A percentile compares a stretch with the other conserved stretches of the same genome.
These are phyloP conservation scores for Scaptodrosophila lebanonensis DNA, from an alignment of 1,140 invertebrate genomes.

Conservation along the genomic window DNA sequence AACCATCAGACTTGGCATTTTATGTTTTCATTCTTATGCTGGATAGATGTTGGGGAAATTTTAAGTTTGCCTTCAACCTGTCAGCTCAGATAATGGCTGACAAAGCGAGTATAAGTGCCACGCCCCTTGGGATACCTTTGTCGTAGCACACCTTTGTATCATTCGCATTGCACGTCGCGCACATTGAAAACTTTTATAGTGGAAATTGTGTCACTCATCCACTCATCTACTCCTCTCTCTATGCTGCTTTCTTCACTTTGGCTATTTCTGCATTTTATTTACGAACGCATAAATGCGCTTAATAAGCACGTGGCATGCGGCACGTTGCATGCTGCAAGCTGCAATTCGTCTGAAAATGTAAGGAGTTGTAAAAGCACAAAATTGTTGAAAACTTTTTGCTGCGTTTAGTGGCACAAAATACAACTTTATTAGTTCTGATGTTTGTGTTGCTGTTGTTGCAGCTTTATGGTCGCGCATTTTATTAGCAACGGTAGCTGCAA, in stretches of 20 bases:
- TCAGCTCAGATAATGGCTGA: no score
- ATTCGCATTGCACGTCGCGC: conserved; percentile 37
- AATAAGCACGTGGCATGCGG: conserved; percentile 60
- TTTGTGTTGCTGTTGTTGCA: conserved; percentile 14
- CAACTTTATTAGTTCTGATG: conserved; percentile 64
- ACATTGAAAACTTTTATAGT: conserved; percentile 66
- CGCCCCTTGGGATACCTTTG: not conserved
- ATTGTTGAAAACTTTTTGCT: conserved; percentile 56
- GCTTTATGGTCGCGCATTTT: conserved; percentile 55
- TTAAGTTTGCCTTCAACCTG: no score
- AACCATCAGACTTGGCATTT: no score
- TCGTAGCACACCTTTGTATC: conserved; percentile 18
- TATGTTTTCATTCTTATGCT: no score
- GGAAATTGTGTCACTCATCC: conserved; percentile 55
- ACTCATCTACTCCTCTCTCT: not conserved
- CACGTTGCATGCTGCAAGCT: conserved; percentile 35
- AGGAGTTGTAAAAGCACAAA: conserved; percentile 15
- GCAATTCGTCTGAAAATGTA: conserved; percentile 3
- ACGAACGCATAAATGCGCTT: conserved; percentile 68
- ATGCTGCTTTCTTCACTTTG: conserved; percentile 4
- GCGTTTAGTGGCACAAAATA: conserved; percentile 41
- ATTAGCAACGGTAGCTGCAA: conserved; percentile 50
- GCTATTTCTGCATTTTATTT: conserved; percentile 58
- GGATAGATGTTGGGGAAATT: no score
- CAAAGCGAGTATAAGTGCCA: no score